Conservation (phyloP, 2,888 invertebrate species). For the Zygothrica quintamaculata region DNA sequence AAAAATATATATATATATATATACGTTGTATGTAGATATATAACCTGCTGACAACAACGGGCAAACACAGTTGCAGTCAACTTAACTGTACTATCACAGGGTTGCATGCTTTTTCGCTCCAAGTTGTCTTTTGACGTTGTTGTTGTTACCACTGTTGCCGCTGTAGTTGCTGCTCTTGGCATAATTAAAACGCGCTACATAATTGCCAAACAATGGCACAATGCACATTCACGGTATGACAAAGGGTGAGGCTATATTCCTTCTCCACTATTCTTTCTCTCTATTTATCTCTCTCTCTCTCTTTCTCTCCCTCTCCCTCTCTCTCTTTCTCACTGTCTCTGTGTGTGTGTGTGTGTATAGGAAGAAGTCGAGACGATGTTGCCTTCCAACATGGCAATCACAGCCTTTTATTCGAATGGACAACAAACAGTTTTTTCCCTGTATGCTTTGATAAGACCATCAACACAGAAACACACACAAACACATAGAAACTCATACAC, state of each 20-base stretch:
- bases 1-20: too few relatives aligned
- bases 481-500: conserved; percentile 11
- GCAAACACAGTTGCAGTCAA: conserved; percentile 44
- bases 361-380: too few relatives aligned
- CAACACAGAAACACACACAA: conserved; percentile 32
- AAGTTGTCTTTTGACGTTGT: conserved; percentile 38
- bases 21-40: too few relatives aligned
- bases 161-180: conserved; percentile 46
- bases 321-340: too few relatives aligned
- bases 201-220: conserved; percentile 68
- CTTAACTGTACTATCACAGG: conserved; percentile 52
- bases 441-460: conserved; percentile 52
- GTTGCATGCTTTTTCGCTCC: conserved; percentile 53
- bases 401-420: conserved; percentile 56
- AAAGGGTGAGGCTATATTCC: neutral
- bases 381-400: conserved; percentile 45
- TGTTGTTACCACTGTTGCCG: conserved; percentile 11
- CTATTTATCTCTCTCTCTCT: too few relatives aligned
- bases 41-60: conserved; percentile 56
- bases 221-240: conserved; percentile 14
- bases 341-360: too few relatives aligned
- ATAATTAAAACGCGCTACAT: conserved; percentile 72
- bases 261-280: neutral
- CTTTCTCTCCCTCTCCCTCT: too few relatives aligned
- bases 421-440: conserved; percentile 44